A percentile compares a stretch with the other conserved stretches of the same genome.
Evolutionary conservation across 2,113 vertebrate genomes (phyloP).

Genomic region (Pelodiscus sinensis): DNA sequence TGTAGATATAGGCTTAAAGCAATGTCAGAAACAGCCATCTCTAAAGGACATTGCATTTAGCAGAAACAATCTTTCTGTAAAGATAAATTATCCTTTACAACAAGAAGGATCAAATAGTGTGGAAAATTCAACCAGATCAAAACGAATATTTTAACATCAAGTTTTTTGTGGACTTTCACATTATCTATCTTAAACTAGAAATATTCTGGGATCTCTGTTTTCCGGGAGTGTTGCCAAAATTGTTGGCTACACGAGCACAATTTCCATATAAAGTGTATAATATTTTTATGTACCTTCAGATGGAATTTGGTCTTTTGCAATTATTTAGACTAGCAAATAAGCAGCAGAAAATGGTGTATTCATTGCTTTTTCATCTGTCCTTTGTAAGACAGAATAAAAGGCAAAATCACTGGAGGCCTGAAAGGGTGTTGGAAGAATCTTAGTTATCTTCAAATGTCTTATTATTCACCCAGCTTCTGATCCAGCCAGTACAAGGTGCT

Average conservation of each 20-base stretch:
- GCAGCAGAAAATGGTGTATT: not conserved
- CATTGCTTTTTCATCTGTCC: not conserved
- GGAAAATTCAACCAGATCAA: accelerated
- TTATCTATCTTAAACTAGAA: not conserved
- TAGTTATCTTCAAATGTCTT: not conserved
- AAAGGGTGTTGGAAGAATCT: not conserved
- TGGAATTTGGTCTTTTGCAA: not conserved
- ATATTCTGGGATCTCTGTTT: not conserved
- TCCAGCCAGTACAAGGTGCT: not conserved
- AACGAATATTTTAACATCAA: not conserved
- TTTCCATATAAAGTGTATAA: not conserved
- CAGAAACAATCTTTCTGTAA: no score
- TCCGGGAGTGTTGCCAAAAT: not conserved
- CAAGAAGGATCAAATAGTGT: not conserved
- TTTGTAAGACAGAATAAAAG: not conserved
- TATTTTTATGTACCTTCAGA: not conserved
- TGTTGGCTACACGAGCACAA: not conserved
- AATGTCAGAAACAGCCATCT: no score
- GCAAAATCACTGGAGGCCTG: not conserved
- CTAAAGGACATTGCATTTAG: no score
- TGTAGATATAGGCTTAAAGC: not conserved
- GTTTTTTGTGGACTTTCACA: not conserved
- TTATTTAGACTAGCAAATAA: not conserved
- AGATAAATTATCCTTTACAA: not conserved
- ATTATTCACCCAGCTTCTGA: not conserved